Base-by-base conservation (phyloP, 2,113 vertebrate species). In the Strigops habroptila region DNA sequence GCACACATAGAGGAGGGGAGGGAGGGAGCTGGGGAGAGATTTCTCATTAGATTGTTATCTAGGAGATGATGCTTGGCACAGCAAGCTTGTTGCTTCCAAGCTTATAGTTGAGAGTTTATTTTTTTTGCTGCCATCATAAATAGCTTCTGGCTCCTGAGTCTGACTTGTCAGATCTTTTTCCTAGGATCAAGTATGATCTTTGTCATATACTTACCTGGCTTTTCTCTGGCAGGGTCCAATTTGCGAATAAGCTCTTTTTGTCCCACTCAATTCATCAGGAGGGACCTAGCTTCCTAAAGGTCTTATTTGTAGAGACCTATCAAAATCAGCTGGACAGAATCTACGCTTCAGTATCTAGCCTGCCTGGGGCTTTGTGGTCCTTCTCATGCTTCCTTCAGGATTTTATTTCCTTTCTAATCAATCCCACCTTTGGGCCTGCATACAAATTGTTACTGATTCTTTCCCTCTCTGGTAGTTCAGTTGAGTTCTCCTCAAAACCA, bases 31-130 rank as follows among this genome's bases (percentile, higher is more conserved):
- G 60, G 25, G 18, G 69, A 76, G 69, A 92, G 35, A 49, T 84
- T 93, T 92, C 83, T 92, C 27, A 1, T 79, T 89, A 92, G 96
- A 92, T 94, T 79, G 49, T 89, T 94, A 93, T 96, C 83, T 92
- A 62, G 49, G 59, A 89, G 83, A 79, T 67, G 88, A 73, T 53
- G 88, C 60, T 92, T 93, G 88, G 92, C 77, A 96, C 63, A 84
- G 74, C 70, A 76, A 89, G 83, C 63, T 52, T 60, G 51, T 89
- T 93, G 74, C 77, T 96, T 91, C 78, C 74, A 82, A 79, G 51
- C 68, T 78, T 84, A 28, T 37, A 87, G 77, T 59, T 52, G 22
- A 84, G 73, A 48, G 18, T 69, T 71, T 37, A 9, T 22, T 78
- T 75, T 90, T 87, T 75, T 95, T 91, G 11, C 44, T 89, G 49